Evolutionary conservation across 1,140 invertebrate species (phyloP), one percentile per base, ranked within the genome.

Genomic region (Drosophila micromelanica): DNA sequence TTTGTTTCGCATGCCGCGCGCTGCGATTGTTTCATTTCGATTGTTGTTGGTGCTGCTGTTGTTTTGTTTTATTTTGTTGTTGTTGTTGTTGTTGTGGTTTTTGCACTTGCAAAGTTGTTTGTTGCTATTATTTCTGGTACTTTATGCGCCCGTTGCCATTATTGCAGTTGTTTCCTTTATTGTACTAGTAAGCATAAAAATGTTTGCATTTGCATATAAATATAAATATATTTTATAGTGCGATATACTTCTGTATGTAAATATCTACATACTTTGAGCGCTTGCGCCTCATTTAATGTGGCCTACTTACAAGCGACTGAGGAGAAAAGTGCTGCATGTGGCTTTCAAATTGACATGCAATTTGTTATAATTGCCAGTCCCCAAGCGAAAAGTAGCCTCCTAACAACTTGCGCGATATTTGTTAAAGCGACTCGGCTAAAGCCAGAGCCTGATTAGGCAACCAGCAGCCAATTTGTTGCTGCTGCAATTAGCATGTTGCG

Each of bases 141-240:
- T 86, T 87, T 86, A 87, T 87, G 63, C 82, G 73, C 68, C 65
- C 69, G 38, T 59, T 65, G 76, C 84, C 85, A 89, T 87, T 87
- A 87, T 87, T 87, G 80, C 84, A 87, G 73, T 87, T 89, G 84
- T 87, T 90, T 89, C 84, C 73, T 82, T 89, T 89, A 87, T 89
- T 78, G 78, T 49, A 74, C 55, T 63, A 71, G 77, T 68, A 77
- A 60, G 78, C 82, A 84, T 79, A 82, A 79, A 87, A 87, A 79
- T 81, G 82, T 67, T 76, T 74, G 78, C 51, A 86, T 87, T 87
- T 87, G 52, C 78, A 87, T 82, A 76, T 64, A 82, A 68, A 84
- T 71, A 87, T 69, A 68, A 8, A 35, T 35, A 48, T 32, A 45
- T 37, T 45, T 35, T 1, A 35, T 35, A 35, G 7, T 13, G 48